These are phyloP conservation scores for Borostomias antarcticus DNA, from an alignment of 2,797 vertebrate genomes.

Conservation along the genomic window DNA sequence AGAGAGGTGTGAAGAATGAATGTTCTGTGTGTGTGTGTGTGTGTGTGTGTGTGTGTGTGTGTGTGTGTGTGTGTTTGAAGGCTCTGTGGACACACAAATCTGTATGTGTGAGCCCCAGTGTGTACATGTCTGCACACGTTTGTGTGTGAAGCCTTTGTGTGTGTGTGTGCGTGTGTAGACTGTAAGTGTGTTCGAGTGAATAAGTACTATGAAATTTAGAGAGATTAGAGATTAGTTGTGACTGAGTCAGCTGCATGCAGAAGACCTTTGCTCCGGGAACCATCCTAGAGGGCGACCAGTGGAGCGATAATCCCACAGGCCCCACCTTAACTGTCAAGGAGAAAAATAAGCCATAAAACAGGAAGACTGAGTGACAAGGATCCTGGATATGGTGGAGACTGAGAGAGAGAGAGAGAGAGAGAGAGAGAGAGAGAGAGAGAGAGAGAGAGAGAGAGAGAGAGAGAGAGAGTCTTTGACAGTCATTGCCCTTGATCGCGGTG, in stretches of 20 bases:
- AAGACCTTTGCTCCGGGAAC: constrained; percentile 69
- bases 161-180: constrained; percentile 19
- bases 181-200: constrained; percentile 24
- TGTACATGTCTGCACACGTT: constrained; percentile 14
- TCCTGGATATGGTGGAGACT: not conserved
- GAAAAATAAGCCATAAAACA: constrained; percentile 30
- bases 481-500: too few relatives aligned
- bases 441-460: not conserved
- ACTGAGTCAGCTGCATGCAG: constrained; percentile 54
- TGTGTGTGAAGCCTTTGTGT: constrained; percentile 21
- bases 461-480: not conserved
- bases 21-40: not conserved
- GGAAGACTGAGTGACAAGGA: not conserved
- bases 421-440: too few relatives aligned
- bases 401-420: not conserved
- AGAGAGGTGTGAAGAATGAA: not conserved
- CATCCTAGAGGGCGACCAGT: constrained; percentile 42
- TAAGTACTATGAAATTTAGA: too few relatives aligned
- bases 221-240: constrained; percentile 59
- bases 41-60: constrained; percentile 5
- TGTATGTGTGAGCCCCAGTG: constrained; percentile 2
- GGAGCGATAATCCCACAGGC: constrained; percentile 45
- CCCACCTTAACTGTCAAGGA: constrained; percentile 11
- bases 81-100: not conserved
- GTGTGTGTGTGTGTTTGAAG: constrained; percentile 29